These are phyloP conservation scores for Rhopalosiphum padi DNA, from an alignment of 1,140 invertebrate species.

Conservation along the genomic window DNA sequence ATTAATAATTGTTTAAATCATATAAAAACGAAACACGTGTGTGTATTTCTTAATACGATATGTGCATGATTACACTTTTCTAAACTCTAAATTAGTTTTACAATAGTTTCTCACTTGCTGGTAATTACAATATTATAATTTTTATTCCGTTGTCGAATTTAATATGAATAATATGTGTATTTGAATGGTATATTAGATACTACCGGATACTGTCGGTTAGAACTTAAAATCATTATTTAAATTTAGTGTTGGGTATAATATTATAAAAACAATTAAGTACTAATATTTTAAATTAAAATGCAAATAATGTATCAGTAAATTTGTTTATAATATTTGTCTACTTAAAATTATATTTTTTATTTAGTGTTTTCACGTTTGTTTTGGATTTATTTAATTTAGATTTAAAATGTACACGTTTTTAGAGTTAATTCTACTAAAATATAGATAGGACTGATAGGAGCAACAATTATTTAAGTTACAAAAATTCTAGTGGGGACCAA, in stretches of 20 bases:
- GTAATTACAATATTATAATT: background rate
- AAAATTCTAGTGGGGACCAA: background rate
- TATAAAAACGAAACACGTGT: background rate
- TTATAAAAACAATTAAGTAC: no score
- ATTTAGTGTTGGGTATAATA: no score
- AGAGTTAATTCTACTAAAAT: background rate
- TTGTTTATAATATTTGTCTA: background rate
- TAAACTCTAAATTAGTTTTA: background rate
- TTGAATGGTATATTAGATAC: background rate
- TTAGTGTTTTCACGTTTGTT: background rate
- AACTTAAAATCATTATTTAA: background rate
- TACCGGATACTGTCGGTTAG: background rate
- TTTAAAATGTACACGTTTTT: background rate
- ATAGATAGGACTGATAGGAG: background rate
- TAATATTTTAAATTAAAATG: no score
- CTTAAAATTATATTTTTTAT: background rate
- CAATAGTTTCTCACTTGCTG: background rate
- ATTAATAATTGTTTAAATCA: background rate
- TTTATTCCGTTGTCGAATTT: background rate
- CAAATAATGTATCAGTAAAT: background rate
- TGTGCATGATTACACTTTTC: background rate
- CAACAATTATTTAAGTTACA: background rate
- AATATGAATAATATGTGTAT: background rate
- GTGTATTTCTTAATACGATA: background rate
- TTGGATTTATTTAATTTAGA: background rate